These are phyloP conservation scores for Prionace glauca DNA, from an alignment of 2,797 vertebrate species.

Conservation along the genomic window DNA sequence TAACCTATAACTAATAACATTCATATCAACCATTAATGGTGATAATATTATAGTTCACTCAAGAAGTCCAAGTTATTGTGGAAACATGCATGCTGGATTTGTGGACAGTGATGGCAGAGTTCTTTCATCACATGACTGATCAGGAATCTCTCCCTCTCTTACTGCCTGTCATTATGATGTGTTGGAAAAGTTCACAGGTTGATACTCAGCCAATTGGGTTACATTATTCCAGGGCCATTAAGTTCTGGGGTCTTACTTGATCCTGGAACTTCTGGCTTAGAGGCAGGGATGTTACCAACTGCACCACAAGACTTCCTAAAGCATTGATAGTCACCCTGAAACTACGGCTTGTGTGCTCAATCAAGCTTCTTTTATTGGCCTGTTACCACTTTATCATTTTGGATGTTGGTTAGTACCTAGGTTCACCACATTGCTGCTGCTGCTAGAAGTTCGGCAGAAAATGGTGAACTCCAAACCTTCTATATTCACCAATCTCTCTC, in stretches of 20 bases:
- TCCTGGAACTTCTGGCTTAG: neutral
- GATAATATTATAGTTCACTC: neutral
- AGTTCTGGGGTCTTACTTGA: neutral
- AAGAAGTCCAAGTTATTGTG: too few relatives aligned
- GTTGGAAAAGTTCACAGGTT: neutral
- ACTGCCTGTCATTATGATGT: neutral
- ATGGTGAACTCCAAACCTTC: neutral
- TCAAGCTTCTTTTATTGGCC: neutral
- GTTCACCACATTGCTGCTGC: neutral
- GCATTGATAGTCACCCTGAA: neutral
- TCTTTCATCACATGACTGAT: neutral
- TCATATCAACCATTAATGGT: neutral
- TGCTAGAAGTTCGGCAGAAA: neutral
- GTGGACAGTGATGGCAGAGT: neutral
- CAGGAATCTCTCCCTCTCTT: neutral
- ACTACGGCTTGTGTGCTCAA: neutral
- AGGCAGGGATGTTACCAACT: neutral
- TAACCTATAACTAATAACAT: neutral
- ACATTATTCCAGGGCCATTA: neutral
- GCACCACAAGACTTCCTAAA: neutral
- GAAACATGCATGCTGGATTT: neutral
- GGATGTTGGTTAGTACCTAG: neutral
- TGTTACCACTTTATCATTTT: neutral
- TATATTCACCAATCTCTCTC: neutral
- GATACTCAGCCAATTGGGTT: neutral